Evolutionary conservation across 1,140 invertebrate species (phyloP).

Genomic region (Hypsibius dujardini): DNA sequence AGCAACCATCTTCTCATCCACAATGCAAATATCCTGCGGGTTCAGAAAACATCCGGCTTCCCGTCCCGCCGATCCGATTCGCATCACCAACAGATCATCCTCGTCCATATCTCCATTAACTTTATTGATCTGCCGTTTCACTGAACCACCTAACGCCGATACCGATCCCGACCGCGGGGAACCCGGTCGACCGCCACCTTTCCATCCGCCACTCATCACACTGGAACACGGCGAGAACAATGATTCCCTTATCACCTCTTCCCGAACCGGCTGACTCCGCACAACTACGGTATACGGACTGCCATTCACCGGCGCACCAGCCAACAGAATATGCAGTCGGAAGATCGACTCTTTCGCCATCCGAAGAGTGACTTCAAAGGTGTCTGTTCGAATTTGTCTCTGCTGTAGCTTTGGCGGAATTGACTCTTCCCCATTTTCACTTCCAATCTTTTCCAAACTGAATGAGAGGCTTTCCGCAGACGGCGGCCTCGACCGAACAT

Average conservation of each 20-base stretch:
- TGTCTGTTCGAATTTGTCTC: constrained; percentile 38
- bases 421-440: background rate
- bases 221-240: constrained; percentile 27
- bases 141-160: constrained; percentile 18
- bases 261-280: constrained; percentile 11
- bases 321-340: constrained; percentile 33
- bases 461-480: background rate
- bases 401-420: constrained; percentile 23
- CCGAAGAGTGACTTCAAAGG: constrained; percentile 36
- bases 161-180: constrained; percentile 22
- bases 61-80: constrained; percentile 37
- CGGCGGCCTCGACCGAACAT: background rate
- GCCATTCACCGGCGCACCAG: constrained; percentile 35
- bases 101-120: constrained; percentile 34
- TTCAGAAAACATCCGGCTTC: constrained; percentile 42
- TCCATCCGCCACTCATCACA: constrained; percentile 24
- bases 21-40: constrained; percentile 38
- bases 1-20: constrained; percentile 34
- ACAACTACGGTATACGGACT: constrained; percentile 34
- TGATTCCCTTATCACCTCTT: constrained; percentile 26
- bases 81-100: constrained; percentile 34
- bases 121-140: constrained; percentile 30
- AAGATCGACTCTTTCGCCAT: constrained; percentile 33
- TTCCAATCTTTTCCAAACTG: background rate
- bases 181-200: constrained; percentile 32